phyloP scores from a whole-genome alignment of 2,888 invertebrate genomes.

The Dromius quadrimaculatus region DNA sequence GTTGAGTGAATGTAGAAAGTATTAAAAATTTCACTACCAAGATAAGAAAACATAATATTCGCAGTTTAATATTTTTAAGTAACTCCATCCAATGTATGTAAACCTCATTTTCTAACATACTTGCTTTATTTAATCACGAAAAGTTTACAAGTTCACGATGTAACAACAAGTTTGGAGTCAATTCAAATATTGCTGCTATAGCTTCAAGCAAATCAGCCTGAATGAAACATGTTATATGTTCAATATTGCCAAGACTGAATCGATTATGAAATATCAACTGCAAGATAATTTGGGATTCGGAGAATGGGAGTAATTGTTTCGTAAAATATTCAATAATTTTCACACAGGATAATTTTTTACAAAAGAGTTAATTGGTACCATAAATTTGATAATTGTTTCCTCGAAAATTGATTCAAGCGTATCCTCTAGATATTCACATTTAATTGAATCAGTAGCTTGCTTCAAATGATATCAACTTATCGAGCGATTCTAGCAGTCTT shows the following conservation, averaged over 20 bases:
- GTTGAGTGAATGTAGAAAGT: too few relatives aligned
- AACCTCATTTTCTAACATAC: conserved; percentile 21
- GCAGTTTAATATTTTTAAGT: conserved; percentile 1
- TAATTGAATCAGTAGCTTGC: too few relatives aligned
- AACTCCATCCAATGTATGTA: conserved; percentile 23
- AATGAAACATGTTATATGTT: conserved; percentile 19
- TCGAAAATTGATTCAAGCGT: not conserved
- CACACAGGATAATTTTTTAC: conserved; percentile 13
- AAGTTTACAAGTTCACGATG: conserved; percentile 29
- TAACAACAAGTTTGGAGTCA: conserved; percentile 29
- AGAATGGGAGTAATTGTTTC: conserved; percentile 19
- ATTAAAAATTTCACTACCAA: conserved; percentile 14
- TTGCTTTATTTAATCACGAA: conserved; percentile 31
- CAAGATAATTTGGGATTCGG: conserved; percentile 15
- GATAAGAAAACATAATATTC: conserved; percentile 19
- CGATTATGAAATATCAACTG: conserved; percentile 3
- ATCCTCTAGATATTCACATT: too few relatives aligned
- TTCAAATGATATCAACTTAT: too few relatives aligned
- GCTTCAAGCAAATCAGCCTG: conserved; percentile 10
- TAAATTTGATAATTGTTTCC: conserved; percentile 22
- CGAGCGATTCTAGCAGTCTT: too few relatives aligned
- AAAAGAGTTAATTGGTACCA: conserved; percentile 1
- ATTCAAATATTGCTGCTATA: conserved; percentile 19
- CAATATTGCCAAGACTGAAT: conserved; percentile 11
- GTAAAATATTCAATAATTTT: conserved; percentile 14